Evolutionary conservation across 2,888 invertebrate species (phyloP).

Genomic region (Drosophila nr. medialis): DNA sequence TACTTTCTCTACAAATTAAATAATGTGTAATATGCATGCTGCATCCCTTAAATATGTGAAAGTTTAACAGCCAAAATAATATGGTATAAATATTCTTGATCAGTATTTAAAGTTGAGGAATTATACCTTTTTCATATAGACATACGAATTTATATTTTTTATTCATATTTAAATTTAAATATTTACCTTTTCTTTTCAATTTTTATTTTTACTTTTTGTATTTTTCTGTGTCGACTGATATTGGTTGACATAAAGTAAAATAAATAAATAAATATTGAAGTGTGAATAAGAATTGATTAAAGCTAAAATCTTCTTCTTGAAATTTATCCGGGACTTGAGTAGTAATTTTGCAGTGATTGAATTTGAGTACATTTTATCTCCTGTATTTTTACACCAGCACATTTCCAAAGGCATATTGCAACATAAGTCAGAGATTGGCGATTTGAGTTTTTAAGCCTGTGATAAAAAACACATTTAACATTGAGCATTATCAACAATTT

Average conservation of each 20-base stretch:
- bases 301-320: not conserved
- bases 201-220: not conserved
- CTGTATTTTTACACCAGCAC: not conserved
- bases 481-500: conserved; percentile 56
- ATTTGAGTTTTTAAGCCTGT: conserved; percentile 21
- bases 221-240: not conserved
- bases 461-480: conserved; percentile 53
- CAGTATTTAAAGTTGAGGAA: not conserved
- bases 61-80: not conserved
- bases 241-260: not conserved
- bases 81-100: not conserved
- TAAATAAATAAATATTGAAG: not conserved
- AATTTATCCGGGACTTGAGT: not conserved
- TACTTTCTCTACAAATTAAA: not conserved
- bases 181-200: not conserved
- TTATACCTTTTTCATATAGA: not conserved
- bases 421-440: conserved; percentile 3
- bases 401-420: not conserved
- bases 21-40: not conserved
- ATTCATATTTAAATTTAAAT: not conserved
- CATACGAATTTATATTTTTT: not conserved
- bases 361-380: not conserved
- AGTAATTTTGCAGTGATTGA: conserved; percentile 4
- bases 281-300: not conserved
- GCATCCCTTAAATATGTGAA: not conserved